A percentile compares a stretch with the other conserved stretches of the same genome.
phyloP scores from a whole-genome alignment of 1,140 invertebrate species.

The Drosophila pruinosa region DNA sequence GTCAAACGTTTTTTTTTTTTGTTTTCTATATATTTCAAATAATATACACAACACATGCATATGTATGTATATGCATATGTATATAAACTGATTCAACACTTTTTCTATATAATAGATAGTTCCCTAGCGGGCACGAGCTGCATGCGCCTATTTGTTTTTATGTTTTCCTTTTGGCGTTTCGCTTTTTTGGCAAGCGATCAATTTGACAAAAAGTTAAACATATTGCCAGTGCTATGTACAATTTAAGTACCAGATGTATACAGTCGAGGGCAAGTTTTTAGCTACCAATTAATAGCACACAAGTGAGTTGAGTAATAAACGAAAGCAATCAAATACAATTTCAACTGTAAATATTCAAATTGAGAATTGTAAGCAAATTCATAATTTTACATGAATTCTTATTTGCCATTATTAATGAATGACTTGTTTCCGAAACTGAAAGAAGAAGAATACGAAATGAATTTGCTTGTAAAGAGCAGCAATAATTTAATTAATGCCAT shows the following conservation, averaged over 20 bases:
- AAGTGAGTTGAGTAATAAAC: too few species aligned
- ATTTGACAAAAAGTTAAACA: constrained; percentile 45
- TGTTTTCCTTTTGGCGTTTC: constrained; percentile 43
- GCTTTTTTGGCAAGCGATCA: constrained; percentile 51
- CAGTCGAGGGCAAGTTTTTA: constrained; percentile 14
- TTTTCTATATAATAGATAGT: constrained; percentile 24
- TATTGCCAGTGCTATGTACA: constrained; percentile 26
- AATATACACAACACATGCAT: background rate
- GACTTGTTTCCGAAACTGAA: too few species aligned
- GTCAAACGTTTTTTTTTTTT: background rate
- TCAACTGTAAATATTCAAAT: too few species aligned
- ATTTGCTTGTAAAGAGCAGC: background rate
- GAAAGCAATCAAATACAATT: too few species aligned
- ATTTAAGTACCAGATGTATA: constrained; percentile 19
- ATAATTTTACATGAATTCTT: background rate
- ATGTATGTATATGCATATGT: background rate
- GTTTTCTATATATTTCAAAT: background rate
- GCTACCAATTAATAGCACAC: background rate
- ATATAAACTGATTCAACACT: constrained; percentile 25
- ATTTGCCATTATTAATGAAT: background rate
- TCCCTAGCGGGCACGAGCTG: constrained; percentile 30
- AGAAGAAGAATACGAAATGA: background rate
- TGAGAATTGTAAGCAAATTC: too few species aligned
- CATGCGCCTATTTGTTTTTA: constrained; percentile 43
- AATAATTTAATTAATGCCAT: constrained; percentile 44